Percentiles rank a stretch among this genome's conserved stretches.
phyloP scores from a whole-genome alignment of 2,797 vertebrate species.

The Thamnophis elegans region DNA sequence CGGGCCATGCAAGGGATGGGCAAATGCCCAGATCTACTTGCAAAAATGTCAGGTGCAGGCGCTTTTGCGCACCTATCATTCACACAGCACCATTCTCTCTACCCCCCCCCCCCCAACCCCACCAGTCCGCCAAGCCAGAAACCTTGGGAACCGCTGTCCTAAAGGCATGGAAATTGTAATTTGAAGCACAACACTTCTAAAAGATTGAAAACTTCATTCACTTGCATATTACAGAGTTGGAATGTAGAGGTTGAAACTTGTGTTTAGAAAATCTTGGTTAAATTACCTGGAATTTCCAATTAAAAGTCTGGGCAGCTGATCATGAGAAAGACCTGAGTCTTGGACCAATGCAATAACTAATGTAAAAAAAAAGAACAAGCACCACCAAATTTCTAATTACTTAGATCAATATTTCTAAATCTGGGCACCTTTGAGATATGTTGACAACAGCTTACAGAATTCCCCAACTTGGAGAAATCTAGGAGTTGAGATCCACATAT shows the following conservation, averaged over 20 bases:
- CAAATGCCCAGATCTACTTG: background rate
- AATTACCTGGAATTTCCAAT: background rate
- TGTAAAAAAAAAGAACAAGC: background rate
- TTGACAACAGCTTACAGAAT: background rate
- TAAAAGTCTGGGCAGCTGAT: background rate
- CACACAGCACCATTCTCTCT: background rate
- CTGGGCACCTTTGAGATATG: background rate
- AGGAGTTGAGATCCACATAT: background rate
- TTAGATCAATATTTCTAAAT: background rate
- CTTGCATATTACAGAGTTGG: background rate
- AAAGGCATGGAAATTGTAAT: background rate
- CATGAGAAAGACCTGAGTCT: too few species aligned
- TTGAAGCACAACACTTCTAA: background rate
- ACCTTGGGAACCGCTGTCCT: background rate
- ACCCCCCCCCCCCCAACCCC: rapidly evolving
- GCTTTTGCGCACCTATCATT: background rate
- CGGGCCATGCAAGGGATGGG: background rate
- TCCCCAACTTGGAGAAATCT: background rate
- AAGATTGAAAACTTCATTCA: background rate
- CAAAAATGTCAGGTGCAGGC: background rate
- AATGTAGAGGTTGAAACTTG: background rate
- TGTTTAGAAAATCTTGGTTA: background rate
- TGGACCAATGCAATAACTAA: background rate
- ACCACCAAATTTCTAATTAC: background rate
- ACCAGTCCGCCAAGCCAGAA: background rate